phyloP scores from a whole-genome alignment of 2,113 vertebrate genomes.

The Podiceps cristatus region DNA sequence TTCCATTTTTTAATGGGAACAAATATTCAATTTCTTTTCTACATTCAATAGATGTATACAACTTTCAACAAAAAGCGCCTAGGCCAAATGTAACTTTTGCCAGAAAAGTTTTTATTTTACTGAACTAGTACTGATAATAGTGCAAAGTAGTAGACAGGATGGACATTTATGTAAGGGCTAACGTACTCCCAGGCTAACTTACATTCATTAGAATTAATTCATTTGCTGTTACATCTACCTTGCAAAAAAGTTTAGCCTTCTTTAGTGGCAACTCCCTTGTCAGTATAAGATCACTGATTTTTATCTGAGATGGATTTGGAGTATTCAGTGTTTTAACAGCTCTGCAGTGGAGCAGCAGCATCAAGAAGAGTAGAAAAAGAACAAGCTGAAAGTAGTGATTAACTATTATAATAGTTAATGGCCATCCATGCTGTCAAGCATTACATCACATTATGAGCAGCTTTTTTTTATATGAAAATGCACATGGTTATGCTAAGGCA shows the following conservation, averaged over 20 bases:
- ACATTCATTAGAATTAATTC: not conserved
- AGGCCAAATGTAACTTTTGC: not conserved
- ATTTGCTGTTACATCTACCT: not conserved
- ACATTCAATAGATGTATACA: rapidly evolving
- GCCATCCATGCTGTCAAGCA: not conserved
- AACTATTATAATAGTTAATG: not conserved
- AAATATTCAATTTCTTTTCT: not conserved
- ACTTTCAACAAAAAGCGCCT: not conserved
- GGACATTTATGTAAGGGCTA: not conserved
- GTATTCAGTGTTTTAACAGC: not conserved
- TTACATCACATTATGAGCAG: not conserved
- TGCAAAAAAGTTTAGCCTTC: not conserved
- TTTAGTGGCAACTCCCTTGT: not conserved
- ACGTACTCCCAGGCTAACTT: not conserved
- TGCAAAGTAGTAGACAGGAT: not conserved
- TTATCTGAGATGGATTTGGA: not conserved
- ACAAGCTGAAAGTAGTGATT: not conserved
- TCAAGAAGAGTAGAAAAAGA: not conserved
- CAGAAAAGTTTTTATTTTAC: not conserved
- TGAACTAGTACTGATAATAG: not conserved
- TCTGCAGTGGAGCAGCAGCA: not conserved
- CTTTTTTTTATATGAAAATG: not conserved
- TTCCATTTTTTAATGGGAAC: not conserved
- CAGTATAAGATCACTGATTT: not conserved
- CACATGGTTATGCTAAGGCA: not conserved